A percentile compares a stretch with the other conserved stretches of the same genome.
phyloP scores from a whole-genome alignment of 2,113 vertebrate species.

The Cichladusa arquata region DNA sequence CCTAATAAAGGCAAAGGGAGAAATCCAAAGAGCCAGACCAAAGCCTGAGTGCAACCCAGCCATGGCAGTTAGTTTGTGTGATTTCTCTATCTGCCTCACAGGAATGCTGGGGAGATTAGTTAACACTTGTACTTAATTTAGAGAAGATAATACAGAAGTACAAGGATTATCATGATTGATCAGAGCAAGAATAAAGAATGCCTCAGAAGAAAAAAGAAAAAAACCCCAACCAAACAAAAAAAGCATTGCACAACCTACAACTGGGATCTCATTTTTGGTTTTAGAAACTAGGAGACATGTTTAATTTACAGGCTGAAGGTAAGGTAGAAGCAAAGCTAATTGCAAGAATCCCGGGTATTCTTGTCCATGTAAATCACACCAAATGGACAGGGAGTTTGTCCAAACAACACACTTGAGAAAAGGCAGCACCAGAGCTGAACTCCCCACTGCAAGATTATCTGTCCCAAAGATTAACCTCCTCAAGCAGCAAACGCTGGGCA shows the following conservation, averaged over 20 bases:
- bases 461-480: not conserved
- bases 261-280: not conserved
- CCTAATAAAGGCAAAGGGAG: not conserved
- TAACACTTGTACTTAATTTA: not conserved
- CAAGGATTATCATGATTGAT: fast-evolving
- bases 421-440: not conserved
- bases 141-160: not conserved
- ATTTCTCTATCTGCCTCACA: not conserved
- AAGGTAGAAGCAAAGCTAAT: not conserved
- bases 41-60: too few relatives aligned
- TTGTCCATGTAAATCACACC: not conserved
- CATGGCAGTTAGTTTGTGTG: not conserved
- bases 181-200: not conserved
- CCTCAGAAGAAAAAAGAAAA: not conserved
- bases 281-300: not conserved
- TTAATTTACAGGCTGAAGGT: not conserved
- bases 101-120: not conserved
- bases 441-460: not conserved
- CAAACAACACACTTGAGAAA: not conserved
- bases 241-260: not conserved
- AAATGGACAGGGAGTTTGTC: not conserved
- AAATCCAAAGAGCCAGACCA: not conserved
- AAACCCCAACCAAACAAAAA: not conserved
- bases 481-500: not conserved
- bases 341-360: not conserved